Evolutionary conservation across 2,888 invertebrate species (phyloP).

Genomic region (Orchestes rusci): DNA sequence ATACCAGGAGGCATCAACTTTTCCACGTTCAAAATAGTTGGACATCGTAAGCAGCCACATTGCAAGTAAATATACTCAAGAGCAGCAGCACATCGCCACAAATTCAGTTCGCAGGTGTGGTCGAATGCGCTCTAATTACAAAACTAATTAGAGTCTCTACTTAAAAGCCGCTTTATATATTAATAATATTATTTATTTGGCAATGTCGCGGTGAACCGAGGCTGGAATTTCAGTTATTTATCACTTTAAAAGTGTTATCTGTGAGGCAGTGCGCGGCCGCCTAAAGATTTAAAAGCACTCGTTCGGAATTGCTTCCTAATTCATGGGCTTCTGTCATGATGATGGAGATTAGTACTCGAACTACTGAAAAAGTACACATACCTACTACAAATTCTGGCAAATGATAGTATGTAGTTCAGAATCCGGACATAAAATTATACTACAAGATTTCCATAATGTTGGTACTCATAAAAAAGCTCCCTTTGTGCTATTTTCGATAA

Average conservation of each 20-base stretch:
- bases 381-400: too few relatives aligned
- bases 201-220: conserved; percentile 15
- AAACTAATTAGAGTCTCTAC: conserved; percentile 42
- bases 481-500: too few relatives aligned
- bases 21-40: too few relatives aligned
- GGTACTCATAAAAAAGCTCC: too few relatives aligned
- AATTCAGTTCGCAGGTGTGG: conserved; percentile 36
- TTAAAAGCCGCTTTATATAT: conserved; percentile 38
- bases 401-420: too few relatives aligned
- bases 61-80: too few relatives aligned
- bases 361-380: too few relatives aligned
- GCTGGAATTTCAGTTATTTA: conserved; percentile 23
- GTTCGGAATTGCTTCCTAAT: conserved; percentile 18
- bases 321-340: conserved; percentile 10
- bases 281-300: conserved; percentile 18
- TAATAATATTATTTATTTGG: conserved; percentile 38
- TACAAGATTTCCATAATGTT: too few relatives aligned
- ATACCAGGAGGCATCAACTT: too few relatives aligned
- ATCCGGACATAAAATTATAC: too few relatives aligned
- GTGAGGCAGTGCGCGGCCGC: conserved; percentile 10
- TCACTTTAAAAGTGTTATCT: conserved; percentile 22
- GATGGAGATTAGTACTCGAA: too few relatives aligned
- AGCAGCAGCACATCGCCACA: conserved; percentile 8
- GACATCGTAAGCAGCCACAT: too few relatives aligned
- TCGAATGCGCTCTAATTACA: conserved; percentile 39